A percentile compares a stretch with the other conserved stretches of the same genome.
Evolutionary conservation across 2,888 invertebrate species (phyloP).

Genomic region (Desoria tigrina): DNA sequence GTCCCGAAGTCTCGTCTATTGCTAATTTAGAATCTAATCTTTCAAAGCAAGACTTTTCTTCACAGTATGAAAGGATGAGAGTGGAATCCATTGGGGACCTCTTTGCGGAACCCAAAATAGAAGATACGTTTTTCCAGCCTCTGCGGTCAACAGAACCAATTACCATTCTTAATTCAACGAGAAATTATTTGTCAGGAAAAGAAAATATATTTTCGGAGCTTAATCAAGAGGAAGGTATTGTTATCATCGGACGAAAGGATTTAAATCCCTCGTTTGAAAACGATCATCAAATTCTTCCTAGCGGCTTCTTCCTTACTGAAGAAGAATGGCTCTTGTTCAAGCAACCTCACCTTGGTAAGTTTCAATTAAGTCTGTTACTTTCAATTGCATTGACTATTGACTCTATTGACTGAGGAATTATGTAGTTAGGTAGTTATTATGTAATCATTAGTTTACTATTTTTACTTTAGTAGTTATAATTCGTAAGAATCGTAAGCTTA

Average conservation of each 20-base stretch:
- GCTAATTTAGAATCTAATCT: too few species aligned
- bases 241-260: constrained; percentile 8
- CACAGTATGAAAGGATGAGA: constrained; percentile 44
- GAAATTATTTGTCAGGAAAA: constrained; percentile 20
- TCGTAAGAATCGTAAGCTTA: too few species aligned
- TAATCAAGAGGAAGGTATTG: constrained; percentile 31
- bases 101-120: constrained; percentile 43
- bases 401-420: background rate
- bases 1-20: too few species aligned
- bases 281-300: constrained; percentile 20
- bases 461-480: too few species aligned
- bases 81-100: constrained; percentile 47
- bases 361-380: background rate
- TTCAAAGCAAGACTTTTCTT: background rate
- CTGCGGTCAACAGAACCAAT: constrained; percentile 37
- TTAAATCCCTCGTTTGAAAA: constrained; percentile 13
- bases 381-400: background rate
- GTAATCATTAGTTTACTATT: too few species aligned
- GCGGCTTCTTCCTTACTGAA: constrained; percentile 44
- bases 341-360: constrained; percentile 46
- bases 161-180: constrained; percentile 21
- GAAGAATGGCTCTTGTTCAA: constrained; percentile 48
- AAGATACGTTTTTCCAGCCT: constrained; percentile 29
- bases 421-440: too few species aligned
- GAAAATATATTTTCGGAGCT: constrained; percentile 36